A percentile compares a stretch with the other conserved stretches of the same genome.
Evolutionary conservation across 2,888 invertebrate genomes (phyloP).

Genomic region (Leptopilina drosophilae): DNA sequence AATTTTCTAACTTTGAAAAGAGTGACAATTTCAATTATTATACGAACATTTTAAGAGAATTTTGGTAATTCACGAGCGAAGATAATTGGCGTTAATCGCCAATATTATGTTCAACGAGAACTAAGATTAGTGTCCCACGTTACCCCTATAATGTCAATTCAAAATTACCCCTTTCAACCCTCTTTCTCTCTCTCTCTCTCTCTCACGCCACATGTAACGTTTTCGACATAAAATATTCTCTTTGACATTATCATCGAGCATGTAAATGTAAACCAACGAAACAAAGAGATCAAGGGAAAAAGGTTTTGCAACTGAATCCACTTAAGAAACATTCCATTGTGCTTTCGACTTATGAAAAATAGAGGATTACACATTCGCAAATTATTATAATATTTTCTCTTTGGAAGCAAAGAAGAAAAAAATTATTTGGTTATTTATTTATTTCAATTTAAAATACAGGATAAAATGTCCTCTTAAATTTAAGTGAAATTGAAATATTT

Average conservation of each 20-base stretch:
- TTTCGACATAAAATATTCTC: conserved; percentile 30
- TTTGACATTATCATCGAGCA: conserved; percentile 29
- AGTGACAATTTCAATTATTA: too few relatives aligned
- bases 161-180: conserved; percentile 21
- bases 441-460: too few relatives aligned
- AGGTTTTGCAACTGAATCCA: conserved; percentile 1
- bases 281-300: conserved; percentile 33
- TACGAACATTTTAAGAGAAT: too few relatives aligned
- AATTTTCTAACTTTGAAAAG: too few relatives aligned
- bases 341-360: conserved; percentile 7
- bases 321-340: conserved; percentile 7
- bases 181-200: background rate
- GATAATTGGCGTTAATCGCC: conserved; percentile 15
- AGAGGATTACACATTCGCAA: background rate
- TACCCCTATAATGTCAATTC: conserved; percentile 13
- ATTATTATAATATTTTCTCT: too few relatives aligned
- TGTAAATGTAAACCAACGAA: conserved; percentile 25
- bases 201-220: background rate
- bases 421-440: too few relatives aligned
- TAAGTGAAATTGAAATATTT: too few relatives aligned
- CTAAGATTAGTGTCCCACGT: conserved; percentile 11
- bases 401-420: too few relatives aligned
- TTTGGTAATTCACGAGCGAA: background rate
- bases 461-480: too few relatives aligned
- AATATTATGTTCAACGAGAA: background rate